A percentile compares a stretch with the other conserved stretches of the same genome.
These are phyloP conservation scores for Charina bottae DNA, from an alignment of 2,113 vertebrate species.

Conservation along the genomic window DNA sequence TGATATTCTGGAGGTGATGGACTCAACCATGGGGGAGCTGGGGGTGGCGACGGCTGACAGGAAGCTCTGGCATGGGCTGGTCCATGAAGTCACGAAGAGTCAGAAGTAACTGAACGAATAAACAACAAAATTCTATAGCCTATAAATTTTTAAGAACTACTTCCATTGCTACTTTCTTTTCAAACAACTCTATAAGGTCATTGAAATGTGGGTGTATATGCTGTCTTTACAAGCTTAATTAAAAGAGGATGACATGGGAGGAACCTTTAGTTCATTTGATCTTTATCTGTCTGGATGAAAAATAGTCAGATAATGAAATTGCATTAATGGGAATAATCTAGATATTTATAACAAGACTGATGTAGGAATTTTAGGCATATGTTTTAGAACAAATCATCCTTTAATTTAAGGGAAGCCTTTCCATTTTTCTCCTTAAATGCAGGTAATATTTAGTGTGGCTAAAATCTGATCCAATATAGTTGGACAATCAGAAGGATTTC, in stretches of 20 bases:
- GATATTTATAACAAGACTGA: not conserved
- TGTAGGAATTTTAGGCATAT: not conserved
- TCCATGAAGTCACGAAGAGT: too few relatives aligned
- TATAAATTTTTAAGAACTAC: not conserved
- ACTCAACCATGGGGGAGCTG: too few relatives aligned
- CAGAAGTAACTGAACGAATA: too few relatives aligned
- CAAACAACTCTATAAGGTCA: not conserved
- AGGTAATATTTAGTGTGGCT: not conserved
- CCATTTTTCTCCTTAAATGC: not conserved
- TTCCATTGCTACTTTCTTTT: not conserved
- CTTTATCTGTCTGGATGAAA: not conserved
- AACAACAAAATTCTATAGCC: too few relatives aligned
- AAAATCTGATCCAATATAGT: not conserved
- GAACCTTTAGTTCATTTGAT: conserved; percentile 5
- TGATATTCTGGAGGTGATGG: too few relatives aligned
- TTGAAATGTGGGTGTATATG: not conserved
- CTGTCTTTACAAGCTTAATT: not conserved
- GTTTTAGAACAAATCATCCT: not conserved
- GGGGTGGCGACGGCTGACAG: too few relatives aligned
- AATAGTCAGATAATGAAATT: not conserved
- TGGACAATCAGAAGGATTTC: not conserved
- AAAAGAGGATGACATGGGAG: not conserved
- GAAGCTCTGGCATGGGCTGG: too few relatives aligned
- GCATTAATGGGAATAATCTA: not conserved
- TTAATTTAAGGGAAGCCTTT: not conserved